phyloP scores from a whole-genome alignment of 2,797 vertebrate species.

The Pteropus rufus region DNA sequence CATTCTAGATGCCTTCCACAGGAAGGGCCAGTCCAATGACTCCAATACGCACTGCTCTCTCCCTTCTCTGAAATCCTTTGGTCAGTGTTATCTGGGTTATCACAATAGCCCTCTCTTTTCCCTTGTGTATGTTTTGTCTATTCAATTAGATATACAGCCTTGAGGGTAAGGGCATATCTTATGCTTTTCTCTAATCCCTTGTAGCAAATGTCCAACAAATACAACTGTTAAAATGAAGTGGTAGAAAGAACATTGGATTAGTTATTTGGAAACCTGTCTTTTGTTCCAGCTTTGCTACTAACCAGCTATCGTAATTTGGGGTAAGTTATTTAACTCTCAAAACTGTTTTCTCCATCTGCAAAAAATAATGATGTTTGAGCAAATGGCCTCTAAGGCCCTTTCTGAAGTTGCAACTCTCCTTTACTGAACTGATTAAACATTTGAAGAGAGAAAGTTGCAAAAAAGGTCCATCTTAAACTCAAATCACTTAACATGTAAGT shows the following conservation, averaged over 20 bases:
- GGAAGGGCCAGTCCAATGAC: neutral
- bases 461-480: neutral
- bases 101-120: neutral
- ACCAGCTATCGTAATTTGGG: neutral
- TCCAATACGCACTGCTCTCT: neutral
- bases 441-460: neutral
- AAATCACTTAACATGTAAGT: neutral
- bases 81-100: neutral
- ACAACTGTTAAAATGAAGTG: neutral
- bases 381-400: neutral
- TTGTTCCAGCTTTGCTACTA: neutral
- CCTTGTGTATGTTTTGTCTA: neutral
- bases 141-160: neutral
- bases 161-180: neutral
- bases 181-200: neutral
- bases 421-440: neutral
- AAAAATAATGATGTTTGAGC: conserved; percentile 22
- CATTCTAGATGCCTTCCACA: neutral
- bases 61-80: neutral
- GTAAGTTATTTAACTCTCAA: neutral
- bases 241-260: neutral
- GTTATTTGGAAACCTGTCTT: neutral
- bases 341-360: neutral
- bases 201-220: neutral
- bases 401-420: neutral